Evolutionary conservation across 2,113 vertebrate genomes (phyloP).

Genomic region (Edolisoma coerulescens): DNA sequence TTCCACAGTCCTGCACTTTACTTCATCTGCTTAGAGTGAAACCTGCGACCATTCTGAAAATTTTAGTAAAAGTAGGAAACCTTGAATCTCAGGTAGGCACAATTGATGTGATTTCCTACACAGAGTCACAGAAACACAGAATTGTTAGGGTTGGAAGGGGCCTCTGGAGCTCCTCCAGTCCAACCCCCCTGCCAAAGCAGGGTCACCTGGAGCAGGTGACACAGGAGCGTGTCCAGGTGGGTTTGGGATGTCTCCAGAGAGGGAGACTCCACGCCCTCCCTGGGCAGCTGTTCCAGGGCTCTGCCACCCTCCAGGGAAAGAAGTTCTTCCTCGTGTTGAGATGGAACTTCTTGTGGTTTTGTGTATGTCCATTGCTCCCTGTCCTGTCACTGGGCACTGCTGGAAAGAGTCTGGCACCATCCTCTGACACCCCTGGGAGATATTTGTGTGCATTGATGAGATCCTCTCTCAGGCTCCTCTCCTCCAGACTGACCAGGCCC

Average conservation of each 20-base stretch:
- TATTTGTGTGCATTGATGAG: neutral
- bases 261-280: neutral
- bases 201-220: neutral
- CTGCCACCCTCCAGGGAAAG: neutral
- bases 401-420: neutral
- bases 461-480: neutral
- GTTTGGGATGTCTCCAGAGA: neutral
- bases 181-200: fast-evolving
- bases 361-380: neutral
- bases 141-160: neutral
- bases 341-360: fast-evolving
- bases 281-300: neutral
- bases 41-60: neutral
- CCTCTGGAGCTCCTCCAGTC: neutral
- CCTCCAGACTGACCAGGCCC: neutral
- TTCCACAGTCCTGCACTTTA: neutral
- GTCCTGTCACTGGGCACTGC: neutral
- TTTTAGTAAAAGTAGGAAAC: neutral
- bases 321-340: fast-evolving
- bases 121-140: neutral
- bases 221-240: too few relatives aligned
- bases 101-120: neutral
- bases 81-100: neutral
- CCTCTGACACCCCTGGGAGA: neutral
- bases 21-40: neutral